Evolutionary conservation across 2,113 vertebrate species (phyloP).

Genomic region (Campylomormyrus numenius): DNA sequence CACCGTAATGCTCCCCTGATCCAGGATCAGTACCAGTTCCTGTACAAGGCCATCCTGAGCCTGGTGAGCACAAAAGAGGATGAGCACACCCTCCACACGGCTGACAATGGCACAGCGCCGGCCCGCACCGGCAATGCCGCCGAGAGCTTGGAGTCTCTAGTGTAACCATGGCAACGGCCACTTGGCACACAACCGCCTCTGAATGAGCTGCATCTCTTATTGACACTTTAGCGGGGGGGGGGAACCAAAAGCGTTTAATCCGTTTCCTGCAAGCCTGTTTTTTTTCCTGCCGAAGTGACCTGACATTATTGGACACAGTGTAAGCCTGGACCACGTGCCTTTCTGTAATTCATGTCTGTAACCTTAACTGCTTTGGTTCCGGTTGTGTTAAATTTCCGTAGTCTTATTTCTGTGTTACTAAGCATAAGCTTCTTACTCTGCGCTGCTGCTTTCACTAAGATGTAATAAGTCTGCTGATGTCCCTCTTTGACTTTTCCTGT

Average conservation of each 20-base stretch:
- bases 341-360: conserved; percentile 67
- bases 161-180: conserved; percentile 56
- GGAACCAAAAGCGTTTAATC: conserved; percentile 4
- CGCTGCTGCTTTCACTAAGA: conserved; percentile 57
- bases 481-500: neutral
- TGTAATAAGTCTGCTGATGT: conserved; percentile 70
- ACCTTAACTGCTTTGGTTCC: conserved; percentile 54
- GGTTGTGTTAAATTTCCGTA: conserved; percentile 58
- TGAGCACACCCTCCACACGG: conserved; percentile 66
- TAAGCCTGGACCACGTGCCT: conserved; percentile 80
- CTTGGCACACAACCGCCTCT: neutral
- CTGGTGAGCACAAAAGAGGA: conserved; percentile 83
- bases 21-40: conserved; percentile 92
- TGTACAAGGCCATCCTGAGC: conserved; percentile 92
- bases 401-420: neutral
- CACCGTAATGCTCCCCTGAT: conserved; percentile 22
- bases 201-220: neutral
- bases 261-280: conserved; percentile 14
- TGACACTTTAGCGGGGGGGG: conserved; percentile 9
- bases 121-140: conserved; percentile 62
- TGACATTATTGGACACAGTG: conserved; percentile 51
- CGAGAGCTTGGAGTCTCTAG: conserved; percentile 88
- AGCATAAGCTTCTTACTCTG: conserved; percentile 16
- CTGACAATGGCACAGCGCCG: conserved; percentile 75
- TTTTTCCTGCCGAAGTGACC: conserved; percentile 27